Conservation (phyloP, 2,888 invertebrate genomes). For the Endotricha flammealis region DNA sequence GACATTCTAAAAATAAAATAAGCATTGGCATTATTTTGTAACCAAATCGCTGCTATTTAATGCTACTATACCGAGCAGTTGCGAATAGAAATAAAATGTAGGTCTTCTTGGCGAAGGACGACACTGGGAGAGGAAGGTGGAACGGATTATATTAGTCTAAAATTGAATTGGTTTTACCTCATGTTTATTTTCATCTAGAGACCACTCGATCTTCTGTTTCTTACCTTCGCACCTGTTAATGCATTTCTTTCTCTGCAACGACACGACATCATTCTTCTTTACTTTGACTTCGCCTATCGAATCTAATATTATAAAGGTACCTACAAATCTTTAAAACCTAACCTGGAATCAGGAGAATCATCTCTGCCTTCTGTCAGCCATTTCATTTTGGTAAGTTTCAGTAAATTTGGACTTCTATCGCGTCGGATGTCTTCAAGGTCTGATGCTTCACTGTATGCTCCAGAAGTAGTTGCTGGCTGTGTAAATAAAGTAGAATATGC, state of each 20-base stretch:
- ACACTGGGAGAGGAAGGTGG: too few species aligned
- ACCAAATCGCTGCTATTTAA: too few species aligned
- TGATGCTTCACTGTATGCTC: conserved; percentile 30
- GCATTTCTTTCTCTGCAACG: conserved; percentile 62
- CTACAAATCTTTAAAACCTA: conserved; percentile 15
- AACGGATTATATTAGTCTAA: too few species aligned
- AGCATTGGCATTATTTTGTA: too few species aligned
- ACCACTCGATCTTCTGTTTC: conserved; percentile 21
- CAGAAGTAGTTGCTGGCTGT: conserved; percentile 30
- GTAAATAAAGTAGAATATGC: conserved; percentile 6
- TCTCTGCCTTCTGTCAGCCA: conserved; percentile 57
- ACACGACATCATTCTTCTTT: conserved; percentile 37
- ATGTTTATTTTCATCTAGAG: conserved; percentile 9
- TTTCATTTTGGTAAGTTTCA: conserved; percentile 63
- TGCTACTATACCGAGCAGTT: too few species aligned
- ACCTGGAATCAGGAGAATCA: conserved; percentile 56
- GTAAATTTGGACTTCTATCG: conserved; percentile 42
- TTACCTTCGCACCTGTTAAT: conserved; percentile 57
- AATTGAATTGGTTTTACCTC: too few species aligned
- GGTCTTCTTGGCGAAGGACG: too few species aligned
- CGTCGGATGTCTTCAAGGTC: conserved; percentile 26
- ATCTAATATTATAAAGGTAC: not conserved
- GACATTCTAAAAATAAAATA: too few species aligned
- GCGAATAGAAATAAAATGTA: too few species aligned
- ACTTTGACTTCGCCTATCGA: conserved; percentile 14